These are phyloP conservation scores for Petrolisthes manimaculis DNA, from an alignment of 2,888 invertebrate genomes.

Conservation along the genomic window DNA sequence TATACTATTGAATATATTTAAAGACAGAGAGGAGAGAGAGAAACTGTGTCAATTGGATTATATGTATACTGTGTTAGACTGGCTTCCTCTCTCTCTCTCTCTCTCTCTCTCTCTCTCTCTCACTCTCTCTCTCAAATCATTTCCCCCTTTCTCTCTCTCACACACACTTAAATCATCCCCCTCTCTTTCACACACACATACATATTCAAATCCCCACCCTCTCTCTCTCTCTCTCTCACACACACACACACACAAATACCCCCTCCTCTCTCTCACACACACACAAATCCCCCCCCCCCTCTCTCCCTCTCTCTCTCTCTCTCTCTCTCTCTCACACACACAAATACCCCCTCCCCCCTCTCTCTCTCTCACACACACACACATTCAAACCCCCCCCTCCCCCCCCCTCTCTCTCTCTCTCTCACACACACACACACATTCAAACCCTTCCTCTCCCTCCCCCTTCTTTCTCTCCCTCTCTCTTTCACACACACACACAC, in stretches of 20 bases:
- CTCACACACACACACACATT: not conserved
- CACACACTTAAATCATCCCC: too few species aligned
- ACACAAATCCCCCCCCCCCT: too few species aligned
- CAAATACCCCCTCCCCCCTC: too few species aligned
- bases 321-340: not conserved
- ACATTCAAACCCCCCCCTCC: too few species aligned
- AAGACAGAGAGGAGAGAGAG: not conserved
- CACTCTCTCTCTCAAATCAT: not conserved
- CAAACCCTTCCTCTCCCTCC: not conserved
- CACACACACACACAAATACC: too few species aligned
- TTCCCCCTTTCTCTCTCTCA: not conserved
- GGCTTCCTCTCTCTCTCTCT: not conserved
- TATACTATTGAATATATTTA: too few species aligned
- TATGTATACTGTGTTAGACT: not conserved
- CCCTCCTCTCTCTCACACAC: not conserved
- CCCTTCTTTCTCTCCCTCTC: not conserved
- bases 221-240: too few species aligned
- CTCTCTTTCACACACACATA: too few species aligned
- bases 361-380: too few species aligned
- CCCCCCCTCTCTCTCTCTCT: not conserved
- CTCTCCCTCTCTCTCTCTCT: too few species aligned
- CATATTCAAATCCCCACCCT: too few species aligned
- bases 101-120: constrained; percentile 1
- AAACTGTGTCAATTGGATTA: not conserved
- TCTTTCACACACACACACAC: not conserved